Base-by-base conservation (phyloP, 2,113 vertebrate genomes). In the Rallus limicola region DNA sequence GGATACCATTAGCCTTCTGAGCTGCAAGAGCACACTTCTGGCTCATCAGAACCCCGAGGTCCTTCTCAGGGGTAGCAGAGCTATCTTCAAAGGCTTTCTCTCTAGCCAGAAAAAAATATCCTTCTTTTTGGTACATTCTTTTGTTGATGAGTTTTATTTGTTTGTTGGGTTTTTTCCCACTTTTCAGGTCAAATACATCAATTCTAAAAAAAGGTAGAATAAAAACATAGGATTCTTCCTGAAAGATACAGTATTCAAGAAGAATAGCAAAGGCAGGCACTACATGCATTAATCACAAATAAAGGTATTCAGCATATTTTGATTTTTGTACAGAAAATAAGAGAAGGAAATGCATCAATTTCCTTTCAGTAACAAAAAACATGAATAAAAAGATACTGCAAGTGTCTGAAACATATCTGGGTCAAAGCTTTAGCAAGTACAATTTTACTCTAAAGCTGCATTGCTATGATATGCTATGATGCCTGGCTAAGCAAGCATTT, bases 351-450 rank as follows among this genome's bases (percentile, higher is more conserved):
- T 58, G 48, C 24, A 90, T 81, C 53, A 4, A 26, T 89, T 93
- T 88, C 53, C 23, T 71, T 83, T 77, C 64, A 70, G 62, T 42
- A 93, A 74, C 15, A 92, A 72, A 82, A 95, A 92, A 53, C 6
- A 2, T 76, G 50, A 92, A 78, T 59, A 78, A 63, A 88, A 92
- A 72, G 38, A 91, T 60, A 71, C 18, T 83, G 71, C 79, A 84
- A 86, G 34, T 52, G 88, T 84, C 42, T 68, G 69, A 88, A 70
- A 29, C 34, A 17, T 71, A 95, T 84, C 52, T 88, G 59, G 77
- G 85, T 82, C 92, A 97, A 90, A 94, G 46, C 9, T 88, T 87
- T 90, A 82, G 78, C 42, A 86, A 93, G 59, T 21, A 68, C 68
- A 74, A 92, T 91, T 94, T 94, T 84, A 79, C 52, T 86, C 34